Evolutionary conservation across 2,888 invertebrate species (phyloP).

Genomic region (Eupithecia pulchellata): DNA sequence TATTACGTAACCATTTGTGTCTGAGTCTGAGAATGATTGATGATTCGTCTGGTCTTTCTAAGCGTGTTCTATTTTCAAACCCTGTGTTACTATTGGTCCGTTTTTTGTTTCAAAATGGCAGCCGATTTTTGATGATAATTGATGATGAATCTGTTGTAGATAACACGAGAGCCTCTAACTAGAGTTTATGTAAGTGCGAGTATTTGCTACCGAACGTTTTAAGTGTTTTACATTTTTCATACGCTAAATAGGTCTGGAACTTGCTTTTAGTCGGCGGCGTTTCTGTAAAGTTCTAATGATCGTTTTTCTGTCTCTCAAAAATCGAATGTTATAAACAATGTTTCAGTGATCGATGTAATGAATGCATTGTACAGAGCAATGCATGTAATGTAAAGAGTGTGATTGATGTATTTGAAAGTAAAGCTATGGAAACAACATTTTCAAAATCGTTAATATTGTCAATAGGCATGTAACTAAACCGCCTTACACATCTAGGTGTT

Average conservation of each 20-base stretch:
- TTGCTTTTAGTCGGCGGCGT: slow-evolving; percentile 35
- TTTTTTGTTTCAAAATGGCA: slow-evolving; percentile 77
- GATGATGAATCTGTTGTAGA: slow-evolving; percentile 72
- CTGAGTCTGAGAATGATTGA: slow-evolving; percentile 71
- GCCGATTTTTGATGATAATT: slow-evolving; percentile 78
- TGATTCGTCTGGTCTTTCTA: slow-evolving; percentile 69
- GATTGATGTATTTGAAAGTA: background rate
- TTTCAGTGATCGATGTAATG: background rate
- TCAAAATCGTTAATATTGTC: background rate
- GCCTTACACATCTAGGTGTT: no score
- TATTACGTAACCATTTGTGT: slow-evolving; percentile 51
- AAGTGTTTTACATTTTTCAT: slow-evolving; percentile 71
- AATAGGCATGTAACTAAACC: no score
- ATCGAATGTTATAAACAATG: background rate
- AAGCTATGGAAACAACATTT: background rate
- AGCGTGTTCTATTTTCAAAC: slow-evolving; percentile 74
- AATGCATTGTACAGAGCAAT: background rate
- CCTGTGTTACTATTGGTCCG: slow-evolving; percentile 67
- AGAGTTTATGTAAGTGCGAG: slow-evolving; percentile 65
- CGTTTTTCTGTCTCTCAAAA: background rate
- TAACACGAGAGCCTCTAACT: slow-evolving; percentile 63
- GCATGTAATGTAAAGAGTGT: background rate
- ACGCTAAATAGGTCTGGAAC: slow-evolving; percentile 62
- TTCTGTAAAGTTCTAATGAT: slow-evolving; percentile 16
- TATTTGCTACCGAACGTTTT: slow-evolving; percentile 67